Evolutionary conservation across 2,888 invertebrate species (phyloP), one percentile per base, ranked within the genome.

Genomic region (Carpatolechia fugitivella): DNA sequence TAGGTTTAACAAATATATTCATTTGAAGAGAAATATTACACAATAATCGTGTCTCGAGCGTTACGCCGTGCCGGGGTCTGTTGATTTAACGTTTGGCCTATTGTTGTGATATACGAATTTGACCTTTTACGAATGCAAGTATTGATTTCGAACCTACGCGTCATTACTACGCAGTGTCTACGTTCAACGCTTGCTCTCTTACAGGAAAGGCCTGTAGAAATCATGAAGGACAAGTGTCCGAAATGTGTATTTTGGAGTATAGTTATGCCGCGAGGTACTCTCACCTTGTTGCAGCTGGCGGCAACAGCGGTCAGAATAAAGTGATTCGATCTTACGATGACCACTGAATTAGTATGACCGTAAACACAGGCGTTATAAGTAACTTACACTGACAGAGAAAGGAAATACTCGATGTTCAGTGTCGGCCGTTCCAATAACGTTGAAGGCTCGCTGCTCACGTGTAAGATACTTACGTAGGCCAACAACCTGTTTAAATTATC

Each of bases 1-100:
- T 78, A 76, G 68, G 70, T 82, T 80, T 69, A 67, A 78, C 82
- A 88, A 87, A 88, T 80, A 86, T 80, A 81, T 83, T 78, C 72
- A 79, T 80, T 72, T 77, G 77, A 70, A 75, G 66, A 70, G 71
- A 73, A 73, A 72, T 70, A 77, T 84, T 82, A 73, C 82, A 68
- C 78, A 84, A 85, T 69, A 59, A 68, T 79, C 78, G 74, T 79
- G 82, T 70, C 70, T 77, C 67, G 64, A 71, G 70, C 69, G 70
- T 74, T 72, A 72, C 68, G 36, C 64, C 66, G 57, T 60, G 58
- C 58, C 54, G 52, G 54, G 58, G 62, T 66, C 63, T 69, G 65
- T 76, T 69, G 72, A 70, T 50, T 38, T 14, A 50, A 20, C 10
- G 29, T 50, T 38, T 8, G 50, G 38, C 38, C 31, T 38, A 50